These are phyloP conservation scores for Aspiorhynchus laticeps DNA, from an alignment of 2,113 vertebrate species.

Conservation along the genomic window DNA sequence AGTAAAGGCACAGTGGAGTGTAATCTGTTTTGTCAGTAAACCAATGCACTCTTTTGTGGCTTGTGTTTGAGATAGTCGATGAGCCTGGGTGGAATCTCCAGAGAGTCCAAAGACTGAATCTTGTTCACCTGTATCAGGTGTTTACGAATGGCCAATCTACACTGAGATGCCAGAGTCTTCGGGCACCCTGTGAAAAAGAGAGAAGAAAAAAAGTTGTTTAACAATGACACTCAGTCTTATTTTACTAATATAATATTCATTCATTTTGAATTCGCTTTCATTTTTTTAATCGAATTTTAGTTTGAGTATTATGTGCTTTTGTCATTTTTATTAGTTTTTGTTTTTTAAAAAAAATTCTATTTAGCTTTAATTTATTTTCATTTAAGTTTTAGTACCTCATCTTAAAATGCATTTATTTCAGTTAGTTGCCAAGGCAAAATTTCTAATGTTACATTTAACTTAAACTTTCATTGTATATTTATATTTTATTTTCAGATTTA, in stretches of 20 bases:
- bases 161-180: slow-evolving; percentile 84
- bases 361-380: background rate
- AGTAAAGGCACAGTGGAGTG: slow-evolving; percentile 37
- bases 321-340: background rate
- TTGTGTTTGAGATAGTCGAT: slow-evolving; percentile 71
- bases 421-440: no score
- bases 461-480: no score
- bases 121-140: slow-evolving; percentile 73
- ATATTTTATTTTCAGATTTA: no score
- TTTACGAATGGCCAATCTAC: slow-evolving; percentile 78
- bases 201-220: background rate
- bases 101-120: slow-evolving; percentile 68
- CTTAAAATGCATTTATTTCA: no score
- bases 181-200: slow-evolving; percentile 77
- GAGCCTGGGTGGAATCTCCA: slow-evolving; percentile 80
- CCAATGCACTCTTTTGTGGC: slow-evolving; percentile 13
- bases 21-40: background rate
- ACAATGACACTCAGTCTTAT: background rate
- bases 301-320: background rate
- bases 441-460: no score
- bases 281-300: no score
- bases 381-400: no score
- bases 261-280: background rate
- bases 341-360: no score
- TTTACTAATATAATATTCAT: background rate